These are phyloP conservation scores for Nipponia nippon DNA, from an alignment of 2,113 vertebrate species.

Conservation along the genomic window DNA sequence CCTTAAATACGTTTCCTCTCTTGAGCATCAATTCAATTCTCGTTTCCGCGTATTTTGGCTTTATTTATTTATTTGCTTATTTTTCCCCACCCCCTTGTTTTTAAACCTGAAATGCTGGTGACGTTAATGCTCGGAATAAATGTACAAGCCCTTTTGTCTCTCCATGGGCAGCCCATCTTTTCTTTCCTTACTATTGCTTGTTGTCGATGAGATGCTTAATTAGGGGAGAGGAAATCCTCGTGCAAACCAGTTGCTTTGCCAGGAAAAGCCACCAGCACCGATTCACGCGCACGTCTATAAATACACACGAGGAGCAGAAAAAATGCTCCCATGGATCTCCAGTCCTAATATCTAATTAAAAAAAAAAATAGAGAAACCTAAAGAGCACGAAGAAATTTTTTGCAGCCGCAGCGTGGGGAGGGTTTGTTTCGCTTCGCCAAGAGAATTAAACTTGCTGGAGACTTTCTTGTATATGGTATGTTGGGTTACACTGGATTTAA, in stretches of 20 bases:
- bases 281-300: fast-evolving
- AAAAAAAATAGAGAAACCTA: background rate
- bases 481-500: background rate
- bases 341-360: background rate
- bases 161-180: background rate
- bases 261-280: background rate
- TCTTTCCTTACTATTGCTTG: background rate
- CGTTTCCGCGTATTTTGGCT: background rate
- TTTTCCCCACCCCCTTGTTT: background rate
- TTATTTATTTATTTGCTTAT: background rate
- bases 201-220: background rate
- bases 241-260: background rate
- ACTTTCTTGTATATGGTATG: fast-evolving
- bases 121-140: background rate
- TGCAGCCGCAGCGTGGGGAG: fast-evolving
- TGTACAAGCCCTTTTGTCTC: background rate
- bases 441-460: background rate
- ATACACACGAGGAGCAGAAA: background rate
- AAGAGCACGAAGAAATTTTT: background rate
- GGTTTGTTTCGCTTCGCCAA: background rate
- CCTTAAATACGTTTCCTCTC: conserved; percentile 13
- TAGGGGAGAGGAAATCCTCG: background rate
- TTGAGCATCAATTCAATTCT: background rate
- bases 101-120: background rate
- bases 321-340: background rate